Evolutionary conservation across 2,888 invertebrate species (phyloP).

Genomic region (Synanthedon andrenaeformis): DNA sequence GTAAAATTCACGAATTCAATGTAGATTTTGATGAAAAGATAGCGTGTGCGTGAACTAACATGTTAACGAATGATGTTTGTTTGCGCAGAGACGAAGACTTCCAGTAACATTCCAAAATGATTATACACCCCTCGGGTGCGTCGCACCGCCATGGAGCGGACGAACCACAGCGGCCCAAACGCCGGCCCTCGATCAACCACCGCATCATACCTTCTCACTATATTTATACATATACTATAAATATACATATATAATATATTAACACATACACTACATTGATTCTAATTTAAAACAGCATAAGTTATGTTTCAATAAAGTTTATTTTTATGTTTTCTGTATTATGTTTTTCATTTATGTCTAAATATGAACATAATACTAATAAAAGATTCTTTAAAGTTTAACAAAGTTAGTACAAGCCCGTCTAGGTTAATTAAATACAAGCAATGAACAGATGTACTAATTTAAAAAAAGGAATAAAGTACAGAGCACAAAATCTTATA

Average conservation of each 20-base stretch:
- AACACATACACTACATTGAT: conserved; percentile 29
- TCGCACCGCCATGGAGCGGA: conserved; percentile 4
- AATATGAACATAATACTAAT: background rate
- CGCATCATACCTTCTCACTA: conserved; percentile 13
- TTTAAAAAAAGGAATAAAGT: too few species aligned
- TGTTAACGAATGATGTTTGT: conserved; percentile 51
- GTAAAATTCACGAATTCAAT: too few species aligned
- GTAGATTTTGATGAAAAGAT: conserved; percentile 5
- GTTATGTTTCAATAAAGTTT: conserved; percentile 64
- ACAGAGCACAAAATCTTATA: too few species aligned
- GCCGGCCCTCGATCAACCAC: conserved; percentile 1
- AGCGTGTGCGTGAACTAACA: conserved; percentile 28
- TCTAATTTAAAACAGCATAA: conserved; percentile 30
- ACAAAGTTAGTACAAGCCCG: too few species aligned
- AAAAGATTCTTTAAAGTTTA: background rate
- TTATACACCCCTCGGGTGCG: conserved; percentile 16
- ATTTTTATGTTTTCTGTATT: conserved; percentile 62
- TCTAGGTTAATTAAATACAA: too few species aligned
- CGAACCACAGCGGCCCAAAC: conserved; percentile 10
- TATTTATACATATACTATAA: background rate
- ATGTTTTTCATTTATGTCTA: conserved; percentile 36
- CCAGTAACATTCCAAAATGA: conserved; percentile 67
- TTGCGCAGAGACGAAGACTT: conserved; percentile 65
- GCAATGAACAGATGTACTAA: too few species aligned
- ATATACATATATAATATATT: background rate